Base-by-base conservation (phyloP, 2,888 invertebrate genomes). In the Drosophila histrio region DNA sequence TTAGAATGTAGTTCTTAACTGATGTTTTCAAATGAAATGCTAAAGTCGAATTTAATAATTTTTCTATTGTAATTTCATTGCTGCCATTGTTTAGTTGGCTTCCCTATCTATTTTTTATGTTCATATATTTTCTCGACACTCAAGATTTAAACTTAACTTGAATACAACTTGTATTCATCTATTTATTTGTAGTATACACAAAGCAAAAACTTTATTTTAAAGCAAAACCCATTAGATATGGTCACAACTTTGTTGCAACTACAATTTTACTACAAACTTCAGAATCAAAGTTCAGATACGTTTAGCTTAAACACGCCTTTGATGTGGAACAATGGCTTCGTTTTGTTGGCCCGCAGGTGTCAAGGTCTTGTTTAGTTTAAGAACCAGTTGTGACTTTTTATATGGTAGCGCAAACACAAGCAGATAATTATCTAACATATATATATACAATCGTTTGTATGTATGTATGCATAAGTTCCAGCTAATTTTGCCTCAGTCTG, bases 311-410 rank as follows among this genome's bases (percentile, higher is more conserved):
- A 34, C 32, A 8, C 32, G 13, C 15, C 13, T 50, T 46, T 11
- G 22, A 46, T 13, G 43, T 49, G 39, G 30, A 54, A 72, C 53
- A 74, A 62, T 74, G 49, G 43, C 36, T 56, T 17, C 24, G 41
- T 39, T 50, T 58, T 54, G 38, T 61, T 58, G n/a, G 70, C 21
- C 54, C 38, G 47, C 69, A 64, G 65, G 50, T 59, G 59, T 64
- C 74, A 71, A 73, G 73, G 73, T 60, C 59, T 72, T 36, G 17
- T 46, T 26, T 28, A 36, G 36, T 44, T 46, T 43, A 58, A 58
- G 32, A 72, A 71, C 53, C 72, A 58, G 50, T 76, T 71, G 64
- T 39, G 24, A 13, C 15, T 21, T 13, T 53, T 49, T 21, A 19
- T 47, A 43, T 44, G 13, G 26, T 21, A 43, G 39, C 38, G 28